A percentile compares a stretch with the other conserved stretches of the same genome.
Conservation (phyloP, 2,113 vertebrate species). For the Phaethon lepturus region DNA sequence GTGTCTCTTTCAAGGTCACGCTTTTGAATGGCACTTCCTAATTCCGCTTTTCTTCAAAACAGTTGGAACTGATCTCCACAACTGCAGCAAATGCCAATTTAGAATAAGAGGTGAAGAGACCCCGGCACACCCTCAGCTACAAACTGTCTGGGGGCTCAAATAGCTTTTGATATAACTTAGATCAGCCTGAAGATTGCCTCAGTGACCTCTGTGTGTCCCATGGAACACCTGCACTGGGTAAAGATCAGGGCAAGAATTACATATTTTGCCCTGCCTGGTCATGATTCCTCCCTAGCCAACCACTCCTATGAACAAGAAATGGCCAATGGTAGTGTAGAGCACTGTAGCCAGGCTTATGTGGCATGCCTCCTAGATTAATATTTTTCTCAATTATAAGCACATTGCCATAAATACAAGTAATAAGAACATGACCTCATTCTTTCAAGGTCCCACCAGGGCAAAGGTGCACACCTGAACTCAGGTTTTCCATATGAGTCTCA, state of each 20-base stretch:
- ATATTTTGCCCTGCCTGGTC: not conserved
- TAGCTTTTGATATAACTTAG: not conserved
- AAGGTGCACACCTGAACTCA: not conserved
- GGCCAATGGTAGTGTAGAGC: not conserved
- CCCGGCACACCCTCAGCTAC: not conserved
- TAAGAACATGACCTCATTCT: not conserved
- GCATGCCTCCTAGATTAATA: not conserved
- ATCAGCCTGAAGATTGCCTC: not conserved
- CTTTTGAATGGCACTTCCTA: not conserved
- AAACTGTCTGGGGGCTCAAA: not conserved
- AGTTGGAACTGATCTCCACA: not conserved
- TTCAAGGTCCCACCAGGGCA: not conserved
- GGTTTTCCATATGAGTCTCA: not conserved
- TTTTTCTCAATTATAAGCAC: not conserved
- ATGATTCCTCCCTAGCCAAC: not conserved
- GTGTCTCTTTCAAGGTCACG: not conserved
- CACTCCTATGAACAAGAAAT: not conserved
- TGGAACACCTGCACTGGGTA: not conserved
- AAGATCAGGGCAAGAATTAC: not conserved
- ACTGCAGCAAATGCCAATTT: not conserved
- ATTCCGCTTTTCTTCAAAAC: not conserved
- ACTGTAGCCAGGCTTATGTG: not conserved
- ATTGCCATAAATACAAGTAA: not conserved
- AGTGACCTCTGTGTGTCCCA: not conserved
- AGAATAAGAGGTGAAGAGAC: not conserved